Base-by-base conservation (phyloP, 2,113 vertebrate genomes). In the Osmerus eperlanus region DNA sequence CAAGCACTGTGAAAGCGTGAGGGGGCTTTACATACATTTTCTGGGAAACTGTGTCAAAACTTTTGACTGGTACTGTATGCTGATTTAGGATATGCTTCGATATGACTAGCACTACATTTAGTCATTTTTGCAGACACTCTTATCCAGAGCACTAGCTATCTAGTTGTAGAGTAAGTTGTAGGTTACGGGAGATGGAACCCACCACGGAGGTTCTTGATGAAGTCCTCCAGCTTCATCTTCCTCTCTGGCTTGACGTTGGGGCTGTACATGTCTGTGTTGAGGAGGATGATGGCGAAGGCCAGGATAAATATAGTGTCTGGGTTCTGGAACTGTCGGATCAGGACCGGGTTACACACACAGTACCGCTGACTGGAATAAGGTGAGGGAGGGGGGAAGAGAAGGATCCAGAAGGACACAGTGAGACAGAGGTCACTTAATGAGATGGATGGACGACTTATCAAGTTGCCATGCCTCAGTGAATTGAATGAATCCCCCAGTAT, bases 191-290 rank as follows among this genome's bases (percentile, higher is more conserved):
- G 41, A 47, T 2, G 41, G 41, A 47, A 18, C 54, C 54, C 66
- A 91, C 90, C 90, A 89, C 92, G 86, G 56, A 99, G 88, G 87
- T 99, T 99, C 89, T 98, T 98, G 89, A 98, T 95, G 86, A 98
- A 98, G 87, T 99, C 96, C 65, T 99, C 96, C 3, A 97, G 89
- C 79, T 97, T 98, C 96, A 98, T 98, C 86, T 98, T 99, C 84
- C 96, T 92, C 90, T 99, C 97, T 0, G 95, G 88, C 87, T 99
- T 99, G 76, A 99, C 95, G 21, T 94, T 98, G 78, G 97, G 96
- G 84, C 96, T 98, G 91, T 98, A 99, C 97, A 99, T 99, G 75
- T 99, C 97, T 0, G 97, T 99, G 90, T 99, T 99, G 83, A 99
- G 96, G 47, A 98, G 95, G 87, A 99, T 98, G 87, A 98, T 97